Conservation (phyloP, 2,113 vertebrate species). For the Polyodon spathula region DNA sequence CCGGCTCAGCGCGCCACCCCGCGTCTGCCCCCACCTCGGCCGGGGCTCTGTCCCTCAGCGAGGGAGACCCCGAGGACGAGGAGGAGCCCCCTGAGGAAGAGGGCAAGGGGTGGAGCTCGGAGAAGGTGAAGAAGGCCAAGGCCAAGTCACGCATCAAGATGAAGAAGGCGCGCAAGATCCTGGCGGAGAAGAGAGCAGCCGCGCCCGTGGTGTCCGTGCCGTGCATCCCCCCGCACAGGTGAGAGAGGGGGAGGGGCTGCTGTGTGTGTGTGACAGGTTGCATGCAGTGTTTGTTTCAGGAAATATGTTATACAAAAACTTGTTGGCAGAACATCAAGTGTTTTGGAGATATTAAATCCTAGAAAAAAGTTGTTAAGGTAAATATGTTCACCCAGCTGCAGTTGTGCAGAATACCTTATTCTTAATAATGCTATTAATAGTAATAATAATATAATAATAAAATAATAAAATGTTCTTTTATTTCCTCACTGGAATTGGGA, state of each 20-base stretch:
- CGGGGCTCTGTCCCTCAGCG: constrained; percentile 71
- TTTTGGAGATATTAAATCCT: too few species aligned
- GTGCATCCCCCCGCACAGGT: constrained; percentile 95
- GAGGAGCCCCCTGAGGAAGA: constrained; percentile 91
- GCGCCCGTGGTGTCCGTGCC: constrained; percentile 92
- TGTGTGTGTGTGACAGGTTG: too few species aligned
- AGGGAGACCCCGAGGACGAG: constrained; percentile 87
- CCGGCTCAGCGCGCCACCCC: constrained; percentile 68
- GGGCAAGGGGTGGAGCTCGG: constrained; percentile 89
- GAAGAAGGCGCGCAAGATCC: constrained; percentile 92
- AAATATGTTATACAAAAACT: too few species aligned
- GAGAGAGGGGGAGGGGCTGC: neutral
- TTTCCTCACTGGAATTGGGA: too few species aligned
- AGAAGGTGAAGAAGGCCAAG: constrained; percentile 92
- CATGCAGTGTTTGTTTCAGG: too few species aligned
- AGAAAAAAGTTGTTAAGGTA: too few species aligned
- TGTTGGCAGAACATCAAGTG: too few species aligned
- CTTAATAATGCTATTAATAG: too few species aligned
- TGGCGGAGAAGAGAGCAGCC: constrained; percentile 90
- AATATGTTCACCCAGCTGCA: too few species aligned
- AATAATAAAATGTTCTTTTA: too few species aligned
- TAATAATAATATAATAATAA: too few species aligned
- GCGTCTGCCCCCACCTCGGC: constrained; percentile 33
- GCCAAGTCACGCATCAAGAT: constrained; percentile 96
- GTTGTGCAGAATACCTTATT: too few species aligned